These are phyloP conservation scores for Spodoptera exigua DNA, from an alignment of 2,888 invertebrate species.

Conservation along the genomic window DNA sequence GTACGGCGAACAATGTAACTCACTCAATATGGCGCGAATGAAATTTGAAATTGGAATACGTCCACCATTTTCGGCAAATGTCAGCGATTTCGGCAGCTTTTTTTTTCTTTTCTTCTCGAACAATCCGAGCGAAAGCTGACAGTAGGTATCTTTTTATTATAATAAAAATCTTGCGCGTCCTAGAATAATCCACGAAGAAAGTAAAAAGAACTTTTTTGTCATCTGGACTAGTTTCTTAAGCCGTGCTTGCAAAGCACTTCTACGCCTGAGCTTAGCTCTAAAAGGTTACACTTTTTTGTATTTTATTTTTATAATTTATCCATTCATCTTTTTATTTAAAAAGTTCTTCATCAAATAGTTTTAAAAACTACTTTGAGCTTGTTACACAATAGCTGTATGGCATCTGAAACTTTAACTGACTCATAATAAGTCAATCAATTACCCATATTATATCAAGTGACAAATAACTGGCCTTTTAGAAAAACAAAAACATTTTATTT, in stretches of 20 bases:
- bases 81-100: slow-evolving; percentile 18
- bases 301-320: slow-evolving; percentile 6
- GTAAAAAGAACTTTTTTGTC: slow-evolving; percentile 33
- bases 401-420: no score
- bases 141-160: slow-evolving; percentile 42
- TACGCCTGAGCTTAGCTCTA: slow-evolving; percentile 16
- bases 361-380: no score
- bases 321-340: neutral
- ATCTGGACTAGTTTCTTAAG: slow-evolving; percentile 36
- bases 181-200: slow-evolving; percentile 39
- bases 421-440: no score
- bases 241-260: slow-evolving; percentile 33
- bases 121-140: slow-evolving; percentile 30
- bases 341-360: neutral
- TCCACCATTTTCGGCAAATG: slow-evolving; percentile 38
- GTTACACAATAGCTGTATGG: no score
- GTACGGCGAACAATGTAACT: slow-evolving; percentile 17
- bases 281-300: slow-evolving; percentile 9
- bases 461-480: no score
- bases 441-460: no score
- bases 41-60: slow-evolving; percentile 51
- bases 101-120: slow-evolving; percentile 23
- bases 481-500: no score
- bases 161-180: slow-evolving; percentile 33
- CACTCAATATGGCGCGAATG: slow-evolving; percentile 34